Evolutionary conservation across 2,113 vertebrate genomes (phyloP), one percentile per base, ranked within the genome.

Genomic region (Catharus minimus): DNA sequence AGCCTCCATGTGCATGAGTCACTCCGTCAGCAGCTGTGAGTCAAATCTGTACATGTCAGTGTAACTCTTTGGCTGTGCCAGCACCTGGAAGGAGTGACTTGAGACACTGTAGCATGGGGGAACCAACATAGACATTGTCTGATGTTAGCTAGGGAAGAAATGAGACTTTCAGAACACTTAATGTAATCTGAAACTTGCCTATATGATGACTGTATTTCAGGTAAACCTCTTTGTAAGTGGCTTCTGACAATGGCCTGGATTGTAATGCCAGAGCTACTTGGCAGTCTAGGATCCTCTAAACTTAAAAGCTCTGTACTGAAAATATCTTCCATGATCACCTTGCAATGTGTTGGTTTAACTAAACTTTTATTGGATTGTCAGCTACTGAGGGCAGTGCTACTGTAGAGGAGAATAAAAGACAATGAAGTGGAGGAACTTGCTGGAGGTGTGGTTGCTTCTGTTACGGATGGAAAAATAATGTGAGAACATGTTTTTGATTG

Each of bases 401-500:
- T 56, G 12, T 68, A 57, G n/a, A 87, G 61, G 11, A 89, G 36
- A 83, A 57, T 26, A 74, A 76, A 86, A 84, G 77, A 60, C 79
- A 75, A 3, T 46, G 16, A 79, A 85, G 82, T 62, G 60, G 71
- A 79, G 67, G 47, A 92, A 85, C 64, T 80, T 86, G 75, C 68
- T 88, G 80, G 39, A 77, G 89, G 73, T 71, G 86, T 5, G 38
- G 64, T 81, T 66, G 39, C 55, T 92, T 85, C 67, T 94, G 30
- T 76, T 76, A 92, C 0, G 3, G 78, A 43, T 92, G 88, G 71
- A 68, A 93, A 78, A 88, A 75, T 47, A 78, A 81, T 36, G 57
- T 52, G 83, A 76, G 81, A 79, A 85, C 66, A 5, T 71, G 88
- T 53, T 90, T 93, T 72, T 94, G 92, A 47, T 93, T 94, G 88